phyloP scores from a whole-genome alignment of 2,888 invertebrate genomes.

The Lepidocyrtinus sp. region DNA sequence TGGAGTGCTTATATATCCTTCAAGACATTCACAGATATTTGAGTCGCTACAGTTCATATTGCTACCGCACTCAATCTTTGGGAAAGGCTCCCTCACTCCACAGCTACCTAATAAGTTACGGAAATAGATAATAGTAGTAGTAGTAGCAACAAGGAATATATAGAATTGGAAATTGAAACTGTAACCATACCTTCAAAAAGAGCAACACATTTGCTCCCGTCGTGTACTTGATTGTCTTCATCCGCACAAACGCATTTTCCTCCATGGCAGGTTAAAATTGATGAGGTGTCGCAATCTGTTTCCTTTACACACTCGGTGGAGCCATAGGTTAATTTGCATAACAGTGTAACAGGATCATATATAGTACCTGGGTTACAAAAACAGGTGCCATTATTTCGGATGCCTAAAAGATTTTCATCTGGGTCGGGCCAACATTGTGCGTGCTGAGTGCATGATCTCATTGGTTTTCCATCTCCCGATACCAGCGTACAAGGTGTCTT shows the following conservation, averaged over 20 bases:
- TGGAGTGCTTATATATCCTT: background rate
- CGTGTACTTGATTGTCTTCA: background rate
- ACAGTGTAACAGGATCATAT: background rate
- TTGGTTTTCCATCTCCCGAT: slow-evolving; percentile 2
- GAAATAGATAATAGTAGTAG: background rate
- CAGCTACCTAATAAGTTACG: slow-evolving; percentile 19
- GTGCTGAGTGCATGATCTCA: slow-evolving; percentile 21
- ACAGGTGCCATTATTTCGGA: slow-evolving; percentile 12
- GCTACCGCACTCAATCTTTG: background rate
- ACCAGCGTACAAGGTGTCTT: background rate
- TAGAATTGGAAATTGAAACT: background rate
- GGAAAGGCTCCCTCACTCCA: background rate
- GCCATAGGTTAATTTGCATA: slow-evolving; percentile 15
- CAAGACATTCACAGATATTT: background rate
- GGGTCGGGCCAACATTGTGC: slow-evolving; percentile 18
- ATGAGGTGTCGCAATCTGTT: slow-evolving; percentile 12
- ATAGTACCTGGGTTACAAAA: slow-evolving; percentile 3
- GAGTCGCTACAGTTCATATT: background rate
- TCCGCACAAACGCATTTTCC: slow-evolving; percentile 36
- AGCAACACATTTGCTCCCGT: slow-evolving; percentile 6
- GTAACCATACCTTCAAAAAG: slow-evolving; percentile 23
- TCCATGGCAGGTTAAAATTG: slow-evolving; percentile 22
- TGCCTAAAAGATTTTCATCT: background rate
- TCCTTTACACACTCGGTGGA: background rate
- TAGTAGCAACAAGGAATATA: background rate